Conservation (phyloP, 2,888 invertebrate genomes). For the Beris morrisii region DNA sequence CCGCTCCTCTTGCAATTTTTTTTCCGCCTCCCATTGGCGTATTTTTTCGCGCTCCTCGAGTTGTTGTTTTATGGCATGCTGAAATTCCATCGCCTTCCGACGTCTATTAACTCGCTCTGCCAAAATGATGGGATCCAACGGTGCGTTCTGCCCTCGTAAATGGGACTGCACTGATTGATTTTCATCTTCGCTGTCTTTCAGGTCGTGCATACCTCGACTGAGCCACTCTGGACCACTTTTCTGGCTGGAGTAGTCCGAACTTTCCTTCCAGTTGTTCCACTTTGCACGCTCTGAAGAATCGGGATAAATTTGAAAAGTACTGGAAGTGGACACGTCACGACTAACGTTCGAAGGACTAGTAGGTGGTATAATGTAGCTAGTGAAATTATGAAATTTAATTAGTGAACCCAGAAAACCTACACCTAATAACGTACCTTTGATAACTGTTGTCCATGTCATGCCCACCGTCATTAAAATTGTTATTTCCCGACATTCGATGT, state of each 20-base stretch:
- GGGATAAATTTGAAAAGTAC: constrained; percentile 53
- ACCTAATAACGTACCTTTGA: constrained; percentile 22
- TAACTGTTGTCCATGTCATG: constrained; percentile 31
- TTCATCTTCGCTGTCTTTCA: constrained; percentile 58
- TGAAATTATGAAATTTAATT: constrained; percentile 30
- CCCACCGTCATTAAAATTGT: constrained; percentile 23
- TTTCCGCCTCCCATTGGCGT: constrained; percentile 75
- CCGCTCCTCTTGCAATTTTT: constrained; percentile 73
- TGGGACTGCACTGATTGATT: constrained; percentile 60
- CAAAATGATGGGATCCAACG: constrained; percentile 75
- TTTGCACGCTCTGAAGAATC: constrained; percentile 65
- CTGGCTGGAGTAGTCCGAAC: constrained; percentile 41
- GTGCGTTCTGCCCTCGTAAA: constrained; percentile 84
- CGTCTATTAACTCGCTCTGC: constrained; percentile 81
- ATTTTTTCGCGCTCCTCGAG: constrained; percentile 78
- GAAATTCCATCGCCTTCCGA: constrained; percentile 81
- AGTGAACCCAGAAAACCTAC: background rate
- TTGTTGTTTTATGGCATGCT: constrained; percentile 82
- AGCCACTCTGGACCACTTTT: constrained; percentile 59
- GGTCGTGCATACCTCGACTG: constrained; percentile 58
- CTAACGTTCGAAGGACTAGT: constrained; percentile 44
- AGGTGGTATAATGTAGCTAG: constrained; percentile 47
- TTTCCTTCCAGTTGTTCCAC: constrained; percentile 61
- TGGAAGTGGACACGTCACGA: constrained; percentile 55
- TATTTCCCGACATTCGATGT: constrained; percentile 24